Base-by-base conservation (phyloP, 1,140 invertebrate genomes). In the Triops cancriformis region DNA sequence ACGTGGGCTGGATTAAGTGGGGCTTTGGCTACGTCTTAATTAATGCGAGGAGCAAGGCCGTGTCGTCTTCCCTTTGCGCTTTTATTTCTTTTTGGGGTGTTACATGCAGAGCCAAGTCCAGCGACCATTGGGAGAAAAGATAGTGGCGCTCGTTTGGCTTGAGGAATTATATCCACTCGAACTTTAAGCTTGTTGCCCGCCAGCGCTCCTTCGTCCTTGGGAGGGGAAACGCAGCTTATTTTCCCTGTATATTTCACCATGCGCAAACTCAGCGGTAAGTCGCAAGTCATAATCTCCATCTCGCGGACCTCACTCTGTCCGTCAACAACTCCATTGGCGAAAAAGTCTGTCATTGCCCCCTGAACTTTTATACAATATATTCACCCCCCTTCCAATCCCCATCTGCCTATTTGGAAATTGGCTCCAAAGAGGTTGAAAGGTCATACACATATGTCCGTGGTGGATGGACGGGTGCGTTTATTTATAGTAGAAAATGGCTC, bases 401-500 rank as follows among this genome's bases (percentile, higher is more conserved):
- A 37, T 37, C 31, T 37, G 31, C 31, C 31, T 7, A 4, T 37
- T 37, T 37, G 31, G 31, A 37, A 23, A 64, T 6, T n/a, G 14
- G 51, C 51, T 64, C 51, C 18, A 64, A 64, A 64, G 31, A 64
- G 51, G 51, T 64, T 64, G 51, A 12, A 64, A 64, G 51, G 51
- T 64, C 51, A 23, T 14, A 64, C 23, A 64, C 23, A 23, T 23
- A n/a, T 64, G 23, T 23, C 31, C 31, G 31, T 37, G 31, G 51
- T 64, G 6, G 51, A 64, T 64, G 51, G 51, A 64, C 51, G 51
- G 23, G 51, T 37, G 31, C 31, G 51, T 64, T 64, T 64, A 64
- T 64, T 64, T 64, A 64, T 64, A 64, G 51, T 64, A 64, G 51
- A 64, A 64, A 64, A 64, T 64, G 51, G 51, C 51, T 64, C 51